Percentiles rank a stretch among this genome's conserved stretches.
phyloP scores from a whole-genome alignment of 2,888 invertebrate species.

The Brachyptera putata region DNA sequence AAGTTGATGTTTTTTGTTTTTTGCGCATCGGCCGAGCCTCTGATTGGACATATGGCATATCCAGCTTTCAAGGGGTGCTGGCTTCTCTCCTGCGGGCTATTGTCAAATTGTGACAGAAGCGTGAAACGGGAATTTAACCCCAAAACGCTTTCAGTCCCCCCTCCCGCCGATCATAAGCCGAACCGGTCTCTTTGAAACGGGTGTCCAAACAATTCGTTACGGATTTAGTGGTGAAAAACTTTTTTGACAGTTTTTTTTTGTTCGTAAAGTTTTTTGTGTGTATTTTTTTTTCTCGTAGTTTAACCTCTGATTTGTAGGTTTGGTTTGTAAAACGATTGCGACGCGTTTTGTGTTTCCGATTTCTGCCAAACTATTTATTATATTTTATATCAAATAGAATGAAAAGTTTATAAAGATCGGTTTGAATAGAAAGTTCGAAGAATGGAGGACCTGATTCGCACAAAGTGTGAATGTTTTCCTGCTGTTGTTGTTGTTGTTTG shows the following conservation, averaged over 20 bases:
- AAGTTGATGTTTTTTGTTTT: too few relatives aligned
- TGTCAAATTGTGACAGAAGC: slow-evolving; percentile 6
- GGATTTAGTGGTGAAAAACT: slow-evolving; percentile 8
- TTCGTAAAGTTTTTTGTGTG: background rate
- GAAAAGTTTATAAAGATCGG: too few relatives aligned
- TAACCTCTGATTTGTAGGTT: slow-evolving; percentile 6
- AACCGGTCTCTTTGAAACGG: slow-evolving; percentile 18
- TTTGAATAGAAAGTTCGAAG: too few relatives aligned
- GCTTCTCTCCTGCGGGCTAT: background rate
- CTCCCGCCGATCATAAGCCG: slow-evolving; percentile 3
- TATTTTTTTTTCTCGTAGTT: background rate
- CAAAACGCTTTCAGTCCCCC: slow-evolving; percentile 23
- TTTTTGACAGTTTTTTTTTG: slow-evolving; percentile 19
- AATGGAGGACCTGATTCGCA: too few relatives aligned
- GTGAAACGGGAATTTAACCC: slow-evolving; percentile 28
- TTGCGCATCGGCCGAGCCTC: too few relatives aligned
- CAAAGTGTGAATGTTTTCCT: too few relatives aligned
- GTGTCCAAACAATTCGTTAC: slow-evolving; percentile 28
- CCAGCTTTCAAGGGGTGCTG: background rate
- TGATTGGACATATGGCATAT: background rate
- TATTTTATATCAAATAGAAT: too few relatives aligned
- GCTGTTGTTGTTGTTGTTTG: too few relatives aligned
- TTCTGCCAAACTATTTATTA: background rate
- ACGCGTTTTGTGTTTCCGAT: background rate
- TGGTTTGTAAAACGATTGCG: background rate